Base-by-base conservation (phyloP, 1,140 invertebrate species). In the Brachionus calyciflorus region DNA sequence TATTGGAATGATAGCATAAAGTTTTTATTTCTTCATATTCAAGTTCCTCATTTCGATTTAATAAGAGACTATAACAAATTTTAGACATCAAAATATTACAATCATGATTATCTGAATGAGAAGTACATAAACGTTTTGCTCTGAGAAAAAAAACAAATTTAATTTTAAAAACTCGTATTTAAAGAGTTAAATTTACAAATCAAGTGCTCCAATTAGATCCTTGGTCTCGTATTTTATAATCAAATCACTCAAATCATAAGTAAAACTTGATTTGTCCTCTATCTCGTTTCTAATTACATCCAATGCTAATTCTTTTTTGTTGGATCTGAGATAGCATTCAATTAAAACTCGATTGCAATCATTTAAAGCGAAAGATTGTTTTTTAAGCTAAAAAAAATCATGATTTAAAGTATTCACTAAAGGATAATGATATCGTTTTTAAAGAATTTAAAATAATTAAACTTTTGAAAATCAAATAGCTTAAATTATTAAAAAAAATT, bases 1-100 rank as follows among this genome's bases (percentile, higher is more conserved):
- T 65, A 26, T 65, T 65, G 4, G 60, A 65, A 17, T 65, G 60
- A 44, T 44, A 65, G 40, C 60, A 65, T 24, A 65, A 24, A 26
- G 60, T 44, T 37, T 65, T 65, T 41, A 65, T 44, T 65, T 65
- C 60, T 65, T 65, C 60, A n/a, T 65, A 65, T 65, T 73, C 69
- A 1, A 73, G 46, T 37, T 73, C 48, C 37, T 49, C 28, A 26
- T 55, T 55, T 6, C 69, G 46, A 30, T 55, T 51, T 2, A 73
- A n/a, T 12, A 73, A 24, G 10, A 73, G 26, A 37, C 51, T 49
- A 46, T 73, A 73, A 46, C 69, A 51, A 14, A 30, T 41, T 51
- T 73, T 49, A 30, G 69, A 26, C 5, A 73, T 19, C 5, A 73
- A n/a, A 30, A 73, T 51, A 24, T 73, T 48, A 28, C 46, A 51